Evolutionary conservation across 2,888 invertebrate genomes (phyloP).

Genomic region (Xestia ashworthii): DNA sequence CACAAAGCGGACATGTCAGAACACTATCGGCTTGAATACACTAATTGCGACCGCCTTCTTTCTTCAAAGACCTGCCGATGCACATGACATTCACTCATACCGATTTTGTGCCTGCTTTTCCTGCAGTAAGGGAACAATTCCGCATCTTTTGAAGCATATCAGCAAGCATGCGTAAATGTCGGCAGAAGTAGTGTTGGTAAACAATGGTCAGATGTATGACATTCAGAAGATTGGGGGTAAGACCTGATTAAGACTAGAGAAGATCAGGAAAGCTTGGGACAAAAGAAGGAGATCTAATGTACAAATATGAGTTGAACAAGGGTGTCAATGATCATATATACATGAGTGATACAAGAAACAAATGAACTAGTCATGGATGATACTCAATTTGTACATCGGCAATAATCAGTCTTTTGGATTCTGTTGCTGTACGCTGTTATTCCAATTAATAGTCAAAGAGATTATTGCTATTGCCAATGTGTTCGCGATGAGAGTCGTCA

Average conservation of each 20-base stretch:
- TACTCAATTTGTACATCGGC: background rate
- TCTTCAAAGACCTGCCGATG: too few relatives aligned
- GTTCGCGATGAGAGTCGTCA: background rate
- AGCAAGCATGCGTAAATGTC: background rate
- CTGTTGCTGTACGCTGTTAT: background rate
- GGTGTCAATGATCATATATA: background rate
- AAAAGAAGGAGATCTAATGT: background rate
- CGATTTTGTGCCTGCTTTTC: too few relatives aligned
- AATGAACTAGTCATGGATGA: background rate
- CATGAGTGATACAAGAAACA: background rate
- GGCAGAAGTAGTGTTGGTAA: background rate
- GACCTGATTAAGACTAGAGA: background rate
- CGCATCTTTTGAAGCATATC: too few relatives aligned
- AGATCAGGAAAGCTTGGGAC: background rate
- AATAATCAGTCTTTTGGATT: background rate
- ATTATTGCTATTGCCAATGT: background rate
- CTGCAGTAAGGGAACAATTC: too few relatives aligned
- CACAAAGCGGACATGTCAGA: too few relatives aligned
- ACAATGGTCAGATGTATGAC: background rate
- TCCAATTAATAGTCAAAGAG: background rate
- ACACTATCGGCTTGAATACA: too few relatives aligned
- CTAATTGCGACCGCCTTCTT: too few relatives aligned
- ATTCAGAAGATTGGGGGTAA: background rate
- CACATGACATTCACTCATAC: too few relatives aligned
- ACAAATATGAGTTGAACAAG: background rate